Evolutionary conservation across 1,140 invertebrate genomes (phyloP).

Genomic region (Heliconius nattereri): DNA sequence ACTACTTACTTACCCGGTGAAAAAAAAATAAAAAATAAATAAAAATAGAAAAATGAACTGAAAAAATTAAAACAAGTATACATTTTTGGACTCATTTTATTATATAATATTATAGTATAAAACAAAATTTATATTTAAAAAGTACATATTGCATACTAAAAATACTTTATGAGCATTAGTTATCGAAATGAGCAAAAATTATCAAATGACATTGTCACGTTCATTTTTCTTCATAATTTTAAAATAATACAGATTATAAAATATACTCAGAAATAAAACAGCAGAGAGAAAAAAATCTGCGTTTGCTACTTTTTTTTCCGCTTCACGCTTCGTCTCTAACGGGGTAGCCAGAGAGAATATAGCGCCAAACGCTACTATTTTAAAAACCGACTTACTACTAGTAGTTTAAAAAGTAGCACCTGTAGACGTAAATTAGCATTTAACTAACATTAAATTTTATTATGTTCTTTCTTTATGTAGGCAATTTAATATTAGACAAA

Average conservation of each 20-base stretch:
- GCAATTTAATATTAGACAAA: not conserved
- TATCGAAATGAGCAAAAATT: not conserved
- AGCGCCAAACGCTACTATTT: too few relatives aligned
- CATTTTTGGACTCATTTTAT: not conserved
- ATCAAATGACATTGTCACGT: not conserved
- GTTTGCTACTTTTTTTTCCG: too few relatives aligned
- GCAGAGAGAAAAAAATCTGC: too few relatives aligned
- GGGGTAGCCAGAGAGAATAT: too few relatives aligned
- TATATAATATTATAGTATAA: not conserved
- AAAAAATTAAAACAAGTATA: constrained; percentile 7
- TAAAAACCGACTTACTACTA: too few relatives aligned
- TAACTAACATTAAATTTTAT: not conserved
- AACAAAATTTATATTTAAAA: not conserved
- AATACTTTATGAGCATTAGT: not conserved
- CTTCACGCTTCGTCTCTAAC: too few relatives aligned
- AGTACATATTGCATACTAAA: not conserved
- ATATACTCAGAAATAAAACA: not conserved
- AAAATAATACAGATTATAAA: constrained; percentile 1
- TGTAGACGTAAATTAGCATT: not conserved
- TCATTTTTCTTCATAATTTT: not conserved
- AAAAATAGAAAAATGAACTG: constrained; percentile 14
- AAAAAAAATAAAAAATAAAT: not conserved
- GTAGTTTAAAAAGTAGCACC: not conserved
- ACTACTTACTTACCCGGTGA: not conserved
- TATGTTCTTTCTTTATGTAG: not conserved